Evolutionary conservation across 2,797 vertebrate genomes (phyloP).

Genomic region (Rhincodon typus): DNA sequence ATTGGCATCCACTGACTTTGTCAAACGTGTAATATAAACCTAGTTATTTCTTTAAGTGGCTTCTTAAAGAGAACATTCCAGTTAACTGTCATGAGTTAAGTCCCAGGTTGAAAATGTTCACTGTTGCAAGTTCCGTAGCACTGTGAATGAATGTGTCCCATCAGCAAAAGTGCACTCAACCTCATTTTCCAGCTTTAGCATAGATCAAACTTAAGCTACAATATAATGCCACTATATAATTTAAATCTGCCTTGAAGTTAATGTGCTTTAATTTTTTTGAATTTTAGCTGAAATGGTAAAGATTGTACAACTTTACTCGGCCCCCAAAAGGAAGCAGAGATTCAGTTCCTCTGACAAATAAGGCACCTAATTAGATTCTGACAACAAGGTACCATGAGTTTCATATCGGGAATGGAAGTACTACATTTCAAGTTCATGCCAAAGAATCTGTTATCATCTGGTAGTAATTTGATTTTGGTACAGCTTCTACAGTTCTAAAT

Average conservation of each 20-base stretch:
- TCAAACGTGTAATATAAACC: neutral
- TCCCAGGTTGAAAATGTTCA: neutral
- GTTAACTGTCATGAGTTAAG: neutral
- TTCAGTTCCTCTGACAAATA: neutral
- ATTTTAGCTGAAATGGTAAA: neutral
- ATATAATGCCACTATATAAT: neutral
- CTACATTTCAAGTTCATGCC: neutral
- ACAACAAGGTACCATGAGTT: neutral
- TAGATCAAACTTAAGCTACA: neutral
- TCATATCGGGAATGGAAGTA: neutral
- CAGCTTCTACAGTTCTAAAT: neutral
- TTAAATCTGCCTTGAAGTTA: neutral
- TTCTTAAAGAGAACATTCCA: neutral
- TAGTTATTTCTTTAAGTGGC: neutral
- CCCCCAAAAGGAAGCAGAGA: neutral
- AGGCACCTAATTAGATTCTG: neutral
- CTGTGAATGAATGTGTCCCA: neutral
- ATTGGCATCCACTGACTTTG: neutral
- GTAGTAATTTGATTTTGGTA: neutral
- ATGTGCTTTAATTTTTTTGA: neutral
- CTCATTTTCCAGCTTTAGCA: neutral
- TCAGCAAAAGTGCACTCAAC: neutral
- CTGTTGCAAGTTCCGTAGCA: neutral
- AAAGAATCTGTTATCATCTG: neutral
- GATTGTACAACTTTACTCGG: neutral